phyloP scores from a whole-genome alignment of 2,113 vertebrate genomes.

The Cisticola juncidis region DNA sequence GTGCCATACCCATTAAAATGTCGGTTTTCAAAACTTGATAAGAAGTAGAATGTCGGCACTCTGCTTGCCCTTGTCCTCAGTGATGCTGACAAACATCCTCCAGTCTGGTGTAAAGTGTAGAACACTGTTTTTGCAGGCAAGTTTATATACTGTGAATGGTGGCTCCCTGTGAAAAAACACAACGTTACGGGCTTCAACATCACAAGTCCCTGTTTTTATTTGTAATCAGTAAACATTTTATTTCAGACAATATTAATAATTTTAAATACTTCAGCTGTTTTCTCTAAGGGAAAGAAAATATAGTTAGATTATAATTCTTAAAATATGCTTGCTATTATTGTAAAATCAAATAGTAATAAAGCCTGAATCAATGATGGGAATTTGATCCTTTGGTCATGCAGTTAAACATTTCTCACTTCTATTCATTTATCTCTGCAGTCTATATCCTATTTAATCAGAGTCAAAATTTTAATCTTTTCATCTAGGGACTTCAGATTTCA shows the following conservation, averaged over 20 bases:
- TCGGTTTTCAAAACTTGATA: conserved; percentile 50
- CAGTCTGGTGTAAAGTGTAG: not conserved
- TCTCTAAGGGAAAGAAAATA: not conserved
- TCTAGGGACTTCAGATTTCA: not conserved
- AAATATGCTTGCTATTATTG: not conserved
- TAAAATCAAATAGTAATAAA: not conserved
- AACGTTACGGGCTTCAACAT: not conserved
- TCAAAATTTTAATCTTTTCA: not conserved
- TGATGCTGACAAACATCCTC: conserved; percentile 37
- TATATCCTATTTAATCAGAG: not conserved
- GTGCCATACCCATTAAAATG: conserved; percentile 53
- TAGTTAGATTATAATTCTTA: not conserved
- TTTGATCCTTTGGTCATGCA: not conserved
- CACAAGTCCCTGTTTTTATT: not conserved
- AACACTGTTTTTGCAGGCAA: not conserved
- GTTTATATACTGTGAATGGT: not conserved
- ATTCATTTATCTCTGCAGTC: not conserved
- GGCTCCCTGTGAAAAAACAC: not conserved
- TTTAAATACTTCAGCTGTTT: not conserved
- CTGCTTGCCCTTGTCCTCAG: conserved; percentile 37
- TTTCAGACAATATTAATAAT: not conserved
- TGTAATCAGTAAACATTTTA: not conserved
- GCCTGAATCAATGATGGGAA: not conserved
- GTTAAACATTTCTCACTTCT: not conserved
- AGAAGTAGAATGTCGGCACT: conserved; percentile 9